A percentile compares a stretch with the other conserved stretches of the same genome.
Conservation (phyloP, 2,113 vertebrate species). For the Dipodomys stephensi region DNA sequence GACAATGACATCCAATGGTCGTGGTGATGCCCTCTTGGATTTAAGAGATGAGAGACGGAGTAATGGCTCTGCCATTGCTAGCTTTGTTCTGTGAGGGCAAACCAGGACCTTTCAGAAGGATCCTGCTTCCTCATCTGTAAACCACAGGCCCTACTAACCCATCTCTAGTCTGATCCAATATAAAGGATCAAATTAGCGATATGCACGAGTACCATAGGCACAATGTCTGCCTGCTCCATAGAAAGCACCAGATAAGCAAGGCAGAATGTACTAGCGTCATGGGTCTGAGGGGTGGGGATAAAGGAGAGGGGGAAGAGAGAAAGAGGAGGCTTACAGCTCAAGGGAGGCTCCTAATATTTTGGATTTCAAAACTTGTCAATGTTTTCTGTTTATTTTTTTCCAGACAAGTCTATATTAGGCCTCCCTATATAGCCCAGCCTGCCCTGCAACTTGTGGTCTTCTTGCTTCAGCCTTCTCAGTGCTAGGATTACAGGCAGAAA, state of each 20-base stretch:
- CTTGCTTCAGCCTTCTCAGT: no score
- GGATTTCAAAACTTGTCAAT: neutral
- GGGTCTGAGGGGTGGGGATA: neutral
- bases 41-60: neutral
- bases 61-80: neutral
- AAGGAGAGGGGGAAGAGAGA: neutral
- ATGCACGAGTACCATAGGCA: fast-evolving
- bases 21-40: neutral
- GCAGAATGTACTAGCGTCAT: neutral
- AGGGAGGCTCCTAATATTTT: neutral
- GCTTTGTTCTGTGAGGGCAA: neutral
- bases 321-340: neutral
- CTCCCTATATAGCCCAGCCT: no score
- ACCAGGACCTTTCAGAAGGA: neutral
- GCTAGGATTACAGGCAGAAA: no score
- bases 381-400: neutral
- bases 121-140: neutral
- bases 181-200: neutral
- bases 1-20: neutral
- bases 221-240: fast-evolving
- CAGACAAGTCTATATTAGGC: neutral
- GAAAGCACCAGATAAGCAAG: fast-evolving
- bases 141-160: no score
- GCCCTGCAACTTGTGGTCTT: no score
- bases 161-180: neutral